Conservation (phyloP, 1,140 invertebrate species). For the Oncopodura yosiiana region DNA sequence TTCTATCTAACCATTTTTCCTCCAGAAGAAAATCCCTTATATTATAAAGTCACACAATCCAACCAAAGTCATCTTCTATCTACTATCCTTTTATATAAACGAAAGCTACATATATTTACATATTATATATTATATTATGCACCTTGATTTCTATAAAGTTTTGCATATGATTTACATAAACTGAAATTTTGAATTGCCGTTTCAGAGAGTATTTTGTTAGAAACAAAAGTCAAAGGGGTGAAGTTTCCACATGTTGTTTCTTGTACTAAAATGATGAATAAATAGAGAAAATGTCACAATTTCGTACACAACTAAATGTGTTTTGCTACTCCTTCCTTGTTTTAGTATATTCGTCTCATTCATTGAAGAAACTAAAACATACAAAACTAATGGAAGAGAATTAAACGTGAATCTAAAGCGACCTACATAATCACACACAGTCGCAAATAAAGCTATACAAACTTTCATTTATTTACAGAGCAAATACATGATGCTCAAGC, state of each 20-base stretch:
- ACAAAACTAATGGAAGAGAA: not conserved
- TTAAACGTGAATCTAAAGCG: not conserved
- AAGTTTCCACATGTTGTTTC: no score
- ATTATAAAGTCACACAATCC: constrained; percentile 2
- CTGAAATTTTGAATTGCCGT: no score
- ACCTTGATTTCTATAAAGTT: constrained; percentile 3
- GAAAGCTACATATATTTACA: not conserved
- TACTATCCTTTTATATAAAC: not conserved
- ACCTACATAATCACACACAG: constrained; percentile 3
- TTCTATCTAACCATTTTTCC: not conserved
- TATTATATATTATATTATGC: not conserved
- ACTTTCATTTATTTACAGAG: not conserved
- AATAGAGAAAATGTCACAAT: no score
- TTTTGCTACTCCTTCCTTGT: no score
- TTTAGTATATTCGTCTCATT: no score
- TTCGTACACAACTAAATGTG: no score
- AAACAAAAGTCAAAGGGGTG: no score
- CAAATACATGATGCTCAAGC: not conserved
- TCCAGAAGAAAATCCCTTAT: not conserved
- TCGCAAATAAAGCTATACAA: not conserved
- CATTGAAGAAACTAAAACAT: not conserved
- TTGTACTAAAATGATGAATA: no score
- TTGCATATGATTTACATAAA: no score
- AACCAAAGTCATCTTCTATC: constrained; percentile 1
- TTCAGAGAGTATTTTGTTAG: no score